Conservation (phyloP, 2,888 invertebrate genomes). For the Loripinus fragilis region DNA sequence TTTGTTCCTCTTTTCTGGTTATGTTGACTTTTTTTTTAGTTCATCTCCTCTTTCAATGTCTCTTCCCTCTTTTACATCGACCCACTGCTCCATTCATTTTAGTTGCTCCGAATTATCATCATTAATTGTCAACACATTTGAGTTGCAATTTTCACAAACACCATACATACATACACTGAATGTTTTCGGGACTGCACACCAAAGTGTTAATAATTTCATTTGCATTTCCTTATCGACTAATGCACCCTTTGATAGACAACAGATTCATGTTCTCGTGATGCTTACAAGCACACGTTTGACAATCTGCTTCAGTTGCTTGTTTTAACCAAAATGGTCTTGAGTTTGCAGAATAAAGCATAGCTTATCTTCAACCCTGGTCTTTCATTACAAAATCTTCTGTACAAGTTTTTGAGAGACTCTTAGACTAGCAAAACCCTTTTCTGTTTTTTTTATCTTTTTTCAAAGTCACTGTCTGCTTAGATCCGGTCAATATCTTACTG, state of each 20-base stretch:
- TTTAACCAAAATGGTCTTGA: slow-evolving; percentile 48
- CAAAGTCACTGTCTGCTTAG: slow-evolving; percentile 32
- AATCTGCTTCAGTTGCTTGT: slow-evolving; percentile 32
- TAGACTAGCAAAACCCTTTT: slow-evolving; percentile 27
- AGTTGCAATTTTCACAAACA: too few relatives aligned
- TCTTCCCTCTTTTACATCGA: too few relatives aligned
- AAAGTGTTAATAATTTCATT: too few relatives aligned
- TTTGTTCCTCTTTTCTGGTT: slow-evolving; percentile 37
- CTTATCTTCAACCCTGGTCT: slow-evolving; percentile 12
- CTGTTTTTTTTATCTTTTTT: slow-evolving; percentile 43
- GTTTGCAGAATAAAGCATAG: slow-evolving; percentile 41
- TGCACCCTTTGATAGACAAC: too few relatives aligned
- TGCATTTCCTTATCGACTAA: too few relatives aligned
- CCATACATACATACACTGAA: too few relatives aligned
- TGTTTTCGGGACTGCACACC: too few relatives aligned
- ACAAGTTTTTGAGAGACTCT: slow-evolving; percentile 39
- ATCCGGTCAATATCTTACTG: slow-evolving; percentile 37
- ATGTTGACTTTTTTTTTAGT: slow-evolving; percentile 30
- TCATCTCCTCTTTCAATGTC: too few relatives aligned
- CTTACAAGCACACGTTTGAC: slow-evolving; percentile 52
- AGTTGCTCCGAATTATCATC: too few relatives aligned
- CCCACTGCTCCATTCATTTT: too few relatives aligned
- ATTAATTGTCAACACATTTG: too few relatives aligned
- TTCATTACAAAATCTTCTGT: slow-evolving; percentile 37
- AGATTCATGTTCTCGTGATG: too few relatives aligned